These are phyloP conservation scores for Liposcelis brunnea DNA, from an alignment of 2,888 invertebrate species.

Conservation along the genomic window DNA sequence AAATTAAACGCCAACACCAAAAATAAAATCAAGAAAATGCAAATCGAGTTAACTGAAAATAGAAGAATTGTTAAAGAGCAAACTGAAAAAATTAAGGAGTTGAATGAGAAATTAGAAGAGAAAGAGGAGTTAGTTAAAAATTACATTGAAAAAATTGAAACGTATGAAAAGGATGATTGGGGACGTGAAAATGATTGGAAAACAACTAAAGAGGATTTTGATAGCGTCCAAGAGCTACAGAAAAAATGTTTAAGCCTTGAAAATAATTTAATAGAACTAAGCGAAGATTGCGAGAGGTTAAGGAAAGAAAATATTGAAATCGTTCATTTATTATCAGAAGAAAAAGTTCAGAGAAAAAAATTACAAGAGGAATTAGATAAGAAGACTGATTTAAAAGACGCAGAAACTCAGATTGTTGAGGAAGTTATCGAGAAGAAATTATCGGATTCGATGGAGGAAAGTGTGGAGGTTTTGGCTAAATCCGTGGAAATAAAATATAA, in stretches of 20 bases:
- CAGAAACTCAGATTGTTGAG: no score
- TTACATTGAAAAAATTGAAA: constrained; percentile 11
- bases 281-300: background rate
- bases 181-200: constrained; percentile 4
- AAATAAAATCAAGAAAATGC: constrained; percentile 15
- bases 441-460: no score
- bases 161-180: constrained; percentile 7
- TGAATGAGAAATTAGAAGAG: constrained; percentile 37
- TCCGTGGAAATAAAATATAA: no score
- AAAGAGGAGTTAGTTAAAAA: constrained; percentile 21
- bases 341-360: constrained; percentile 6
- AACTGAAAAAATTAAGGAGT: constrained; percentile 32
- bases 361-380: background rate
- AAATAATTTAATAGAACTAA: background rate
- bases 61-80: constrained; percentile 41
- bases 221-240: background rate
- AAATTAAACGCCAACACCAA: background rate
- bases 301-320: constrained; percentile 9
- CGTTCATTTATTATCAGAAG: constrained; percentile 7
- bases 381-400: background rate
- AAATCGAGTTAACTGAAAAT: constrained; percentile 27
- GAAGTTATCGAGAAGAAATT: no score
- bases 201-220: constrained; percentile 3
- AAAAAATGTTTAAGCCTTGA: constrained; percentile 2
- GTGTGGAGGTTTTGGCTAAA: no score